Conservation (phyloP, 2,888 invertebrate species). For the Drosophila affinis region DNA sequence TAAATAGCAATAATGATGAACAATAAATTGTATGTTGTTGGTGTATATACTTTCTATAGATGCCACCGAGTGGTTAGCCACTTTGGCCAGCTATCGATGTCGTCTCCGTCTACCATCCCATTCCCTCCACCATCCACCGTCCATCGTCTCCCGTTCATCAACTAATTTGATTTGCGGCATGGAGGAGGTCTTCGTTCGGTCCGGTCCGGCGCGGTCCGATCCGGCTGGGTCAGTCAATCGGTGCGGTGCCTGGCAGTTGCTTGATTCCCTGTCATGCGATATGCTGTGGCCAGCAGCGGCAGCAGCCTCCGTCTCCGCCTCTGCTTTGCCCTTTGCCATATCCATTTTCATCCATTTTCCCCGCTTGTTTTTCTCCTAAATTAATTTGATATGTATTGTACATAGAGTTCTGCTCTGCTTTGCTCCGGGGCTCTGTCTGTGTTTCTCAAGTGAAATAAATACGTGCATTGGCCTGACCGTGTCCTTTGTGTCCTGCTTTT, state of each 20-base stretch:
- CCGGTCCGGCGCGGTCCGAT: background rate
- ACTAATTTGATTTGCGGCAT: constrained; percentile 72
- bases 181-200: constrained; percentile 3
- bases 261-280: constrained; percentile 75
- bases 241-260: constrained; percentile 56
- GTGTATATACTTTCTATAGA: background rate
- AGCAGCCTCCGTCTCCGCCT: background rate
- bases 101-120: constrained; percentile 20
- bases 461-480: constrained; percentile 25
- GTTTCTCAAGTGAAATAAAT: constrained; percentile 53
- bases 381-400: constrained; percentile 66
- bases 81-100: constrained; percentile 72
- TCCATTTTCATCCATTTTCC: constrained; percentile 24
- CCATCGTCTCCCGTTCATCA: constrained; percentile 40
- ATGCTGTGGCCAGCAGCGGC: constrained; percentile 47
- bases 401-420: constrained; percentile 29
- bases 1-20: constrained; percentile 46
- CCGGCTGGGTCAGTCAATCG: constrained; percentile 57
- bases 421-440: background rate
- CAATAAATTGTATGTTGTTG: background rate
- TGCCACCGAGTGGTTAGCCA: constrained; percentile 51
- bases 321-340: constrained; percentile 13
- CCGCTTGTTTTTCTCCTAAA: constrained; percentile 67
- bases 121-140: constrained; percentile 1
- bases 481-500: constrained; percentile 10